Base-by-base conservation (phyloP, 2,113 vertebrate species). In the Cervus canadensis region DNA sequence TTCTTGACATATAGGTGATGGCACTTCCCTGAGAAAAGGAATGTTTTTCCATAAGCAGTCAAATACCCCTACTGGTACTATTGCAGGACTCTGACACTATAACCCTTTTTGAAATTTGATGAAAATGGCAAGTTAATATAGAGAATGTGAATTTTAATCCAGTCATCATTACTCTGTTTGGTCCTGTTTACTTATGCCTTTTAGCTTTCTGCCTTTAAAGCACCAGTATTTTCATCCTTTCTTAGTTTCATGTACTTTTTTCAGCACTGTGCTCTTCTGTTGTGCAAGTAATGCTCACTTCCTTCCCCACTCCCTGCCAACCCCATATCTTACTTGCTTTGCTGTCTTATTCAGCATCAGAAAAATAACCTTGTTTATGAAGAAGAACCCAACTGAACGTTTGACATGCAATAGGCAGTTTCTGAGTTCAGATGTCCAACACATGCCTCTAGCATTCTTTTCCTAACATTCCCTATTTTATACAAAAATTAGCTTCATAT, bases 161-260 rank as follows among this genome's bases (percentile, higher is more conserved):
- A 59, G 3, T 78, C 43, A 79, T 62, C 25, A 50, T 48, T 50
- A 36, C 59, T 81, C 57, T 86, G 25, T 43, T 64, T 54, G 13
- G 28, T 56, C 57, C 36, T 87, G 9, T 79, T 89, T 95, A 83
- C 25, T 74, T 84, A 83, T 25, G 33, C 1, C 30, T 56, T 92
- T 89, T 76, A 95, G 59, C 45, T 59, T 74, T 64, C 52, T 78
- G 60, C n/a, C 87, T 85, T 92, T 79, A 84, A 92, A 92, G 40
- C 15, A 45, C 23, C 67, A 28, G 54, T 60, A 36, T 94, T 30
- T 91, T 84, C 74, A 79, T 87, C n/a, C 95, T 89, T 92, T 76
- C 45, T 86, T 87, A 50, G 56, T 94, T 76, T 17, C 48, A 48
- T 84, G 83, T 95, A 82, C 93, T 95, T 96, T 95, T 78, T 81